phyloP scores from a whole-genome alignment of 1,140 invertebrate genomes.

The Bactericera cockerelli region DNA sequence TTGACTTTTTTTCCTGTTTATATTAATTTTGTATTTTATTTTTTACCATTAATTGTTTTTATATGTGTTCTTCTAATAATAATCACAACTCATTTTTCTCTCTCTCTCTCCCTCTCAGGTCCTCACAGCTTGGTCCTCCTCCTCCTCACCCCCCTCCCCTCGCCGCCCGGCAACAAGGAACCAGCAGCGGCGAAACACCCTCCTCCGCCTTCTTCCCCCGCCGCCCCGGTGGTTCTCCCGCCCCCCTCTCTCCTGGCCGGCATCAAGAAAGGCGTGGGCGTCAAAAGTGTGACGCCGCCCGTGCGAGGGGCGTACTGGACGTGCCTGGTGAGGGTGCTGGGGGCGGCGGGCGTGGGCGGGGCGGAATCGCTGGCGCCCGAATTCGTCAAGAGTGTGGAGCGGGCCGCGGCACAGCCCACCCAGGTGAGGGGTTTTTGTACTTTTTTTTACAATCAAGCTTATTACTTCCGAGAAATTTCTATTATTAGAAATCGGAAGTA shows the following conservation, averaged over 20 bases:
- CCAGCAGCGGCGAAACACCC: not conserved
- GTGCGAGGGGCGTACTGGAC: conserved; percentile 64
- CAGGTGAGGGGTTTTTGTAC: conserved; percentile 30
- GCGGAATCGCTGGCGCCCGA: conserved; percentile 37
- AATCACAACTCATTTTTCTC: too few species aligned
- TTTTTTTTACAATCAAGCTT: too few species aligned
- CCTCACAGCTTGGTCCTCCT: not conserved
- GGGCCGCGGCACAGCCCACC: conserved; percentile 45
- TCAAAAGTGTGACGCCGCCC: conserved; percentile 59
- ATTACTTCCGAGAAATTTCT: too few species aligned
- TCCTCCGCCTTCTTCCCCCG: not conserved
- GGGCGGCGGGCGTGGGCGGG: conserved; percentile 35
- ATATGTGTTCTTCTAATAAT: too few species aligned
- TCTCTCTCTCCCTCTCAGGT: too few species aligned
- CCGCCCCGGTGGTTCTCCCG: too few species aligned
- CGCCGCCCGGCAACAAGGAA: not conserved
- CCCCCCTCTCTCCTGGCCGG: too few species aligned
- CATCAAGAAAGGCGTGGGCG: conserved; percentile 47
- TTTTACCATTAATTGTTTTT: too few species aligned
- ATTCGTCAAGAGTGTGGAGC: conserved; percentile 50
- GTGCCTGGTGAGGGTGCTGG: conserved; percentile 47
- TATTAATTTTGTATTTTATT: too few species aligned
- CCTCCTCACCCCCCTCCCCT: not conserved
- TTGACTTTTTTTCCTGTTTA: too few species aligned
- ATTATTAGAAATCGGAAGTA: too few species aligned